Conservation (phyloP, 2,888 invertebrate genomes). For the Eustalomyia histrio region DNA sequence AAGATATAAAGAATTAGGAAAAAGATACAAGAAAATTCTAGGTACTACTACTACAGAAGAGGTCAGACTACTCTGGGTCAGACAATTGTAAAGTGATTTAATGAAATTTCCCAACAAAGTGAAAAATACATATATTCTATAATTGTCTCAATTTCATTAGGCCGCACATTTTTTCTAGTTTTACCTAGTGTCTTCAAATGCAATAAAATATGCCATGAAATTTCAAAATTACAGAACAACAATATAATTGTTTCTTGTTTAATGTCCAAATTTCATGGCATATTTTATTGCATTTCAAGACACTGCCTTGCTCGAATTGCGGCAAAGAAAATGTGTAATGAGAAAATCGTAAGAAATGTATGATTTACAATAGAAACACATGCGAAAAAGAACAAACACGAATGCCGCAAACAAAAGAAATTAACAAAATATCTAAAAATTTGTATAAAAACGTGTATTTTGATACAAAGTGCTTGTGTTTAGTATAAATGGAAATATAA, state of each 20-base stretch:
- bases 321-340: slow-evolving; percentile 29
- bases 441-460: not conserved
- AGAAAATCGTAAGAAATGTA: slow-evolving; percentile 42
- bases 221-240: too few species aligned
- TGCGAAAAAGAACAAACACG: slow-evolving; percentile 20
- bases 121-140: not conserved
- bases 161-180: slow-evolving; percentile 27
- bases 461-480: not conserved
- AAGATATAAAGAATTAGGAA: slow-evolving; percentile 19
- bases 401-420: slow-evolving; percentile 56
- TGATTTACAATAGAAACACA: slow-evolving; percentile 39
- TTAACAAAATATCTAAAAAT: slow-evolving; percentile 1
- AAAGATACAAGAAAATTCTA: not conserved
- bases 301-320: slow-evolving; percentile 55
- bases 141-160: slow-evolving; percentile 26
- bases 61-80: not conserved
- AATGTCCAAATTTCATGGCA: too few species aligned
- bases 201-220: too few species aligned
- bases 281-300: too few species aligned
- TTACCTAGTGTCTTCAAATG: too few species aligned
- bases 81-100: not conserved
- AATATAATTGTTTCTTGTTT: too few species aligned
- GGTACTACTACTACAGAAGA: not conserved
- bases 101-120: not conserved
- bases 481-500: not conserved